phyloP scores from a whole-genome alignment of 2,888 invertebrate species.

The Ischnura elegans region DNA sequence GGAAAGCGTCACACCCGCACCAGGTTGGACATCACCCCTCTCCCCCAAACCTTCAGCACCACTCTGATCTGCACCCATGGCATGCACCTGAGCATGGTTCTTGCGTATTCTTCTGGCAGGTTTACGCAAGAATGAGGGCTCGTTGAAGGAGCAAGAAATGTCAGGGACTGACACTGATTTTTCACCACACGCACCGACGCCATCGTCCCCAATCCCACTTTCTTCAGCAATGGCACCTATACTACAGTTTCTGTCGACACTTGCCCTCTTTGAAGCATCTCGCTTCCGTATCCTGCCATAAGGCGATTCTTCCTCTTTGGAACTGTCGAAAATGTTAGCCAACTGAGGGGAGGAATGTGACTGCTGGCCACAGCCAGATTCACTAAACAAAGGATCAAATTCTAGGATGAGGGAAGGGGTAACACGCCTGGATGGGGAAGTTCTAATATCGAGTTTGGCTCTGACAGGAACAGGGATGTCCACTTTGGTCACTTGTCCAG shows the following conservation, averaged over 20 bases:
- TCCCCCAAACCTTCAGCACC: not conserved
- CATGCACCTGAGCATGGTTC: not conserved
- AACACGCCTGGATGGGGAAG: conserved; percentile 77
- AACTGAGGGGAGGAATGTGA: conserved; percentile 28
- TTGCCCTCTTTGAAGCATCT: not conserved
- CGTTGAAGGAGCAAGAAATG: not conserved
- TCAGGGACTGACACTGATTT: conserved; percentile 8
- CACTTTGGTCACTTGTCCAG: conserved; percentile 74
- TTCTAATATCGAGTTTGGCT: conserved; percentile 70
- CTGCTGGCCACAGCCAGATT: conserved; percentile 19
- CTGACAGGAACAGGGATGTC: conserved; percentile 72
- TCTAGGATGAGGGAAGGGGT: conserved; percentile 83
- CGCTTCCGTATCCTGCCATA: conserved; percentile 71
- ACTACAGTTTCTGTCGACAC: not conserved
- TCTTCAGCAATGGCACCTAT: not conserved
- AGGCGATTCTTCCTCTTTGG: conserved; percentile 23
- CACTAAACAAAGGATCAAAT: conserved; percentile 82
- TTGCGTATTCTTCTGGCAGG: not conserved
- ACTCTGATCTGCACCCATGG: not conserved
- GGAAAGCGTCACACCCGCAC: conserved; percentile 69
- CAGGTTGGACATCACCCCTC: not conserved
- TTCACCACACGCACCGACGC: not conserved
- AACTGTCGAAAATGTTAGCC: conserved; percentile 20
- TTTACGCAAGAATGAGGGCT: not conserved
- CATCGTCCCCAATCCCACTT: not conserved